Conservation (phyloP, 2,797 vertebrate genomes). For the Microcaecilia unicolor region DNA sequence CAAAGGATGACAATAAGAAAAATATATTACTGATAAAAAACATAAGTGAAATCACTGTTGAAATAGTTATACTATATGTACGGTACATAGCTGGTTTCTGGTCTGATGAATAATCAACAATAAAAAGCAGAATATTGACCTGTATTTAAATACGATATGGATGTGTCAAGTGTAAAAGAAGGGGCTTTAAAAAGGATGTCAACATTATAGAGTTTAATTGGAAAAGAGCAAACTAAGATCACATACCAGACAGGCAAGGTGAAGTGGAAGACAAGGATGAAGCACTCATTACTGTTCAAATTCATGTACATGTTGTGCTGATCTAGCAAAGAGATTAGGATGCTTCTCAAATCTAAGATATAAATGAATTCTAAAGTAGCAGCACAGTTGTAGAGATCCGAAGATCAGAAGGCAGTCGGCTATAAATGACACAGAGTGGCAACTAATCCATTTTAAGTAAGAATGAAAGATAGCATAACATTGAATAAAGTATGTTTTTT, state of each 20-base stretch:
- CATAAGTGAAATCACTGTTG: no score
- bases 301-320: not conserved
- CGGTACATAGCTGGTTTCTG: no score
- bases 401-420: constrained; percentile 13
- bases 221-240: constrained; percentile 1
- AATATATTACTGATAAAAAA: no score
- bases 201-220: not conserved
- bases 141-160: no score
- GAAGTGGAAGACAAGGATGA: not conserved
- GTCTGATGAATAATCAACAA: no score
- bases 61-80: no score
- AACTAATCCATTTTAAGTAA: constrained; percentile 4
- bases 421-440: constrained; percentile 1
- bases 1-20: no score
- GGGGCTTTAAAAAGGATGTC: not conserved
- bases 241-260: not conserved
- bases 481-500: not conserved
- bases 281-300: constrained; percentile 11
- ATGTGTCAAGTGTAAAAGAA: not conserved
- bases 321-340: constrained; percentile 4
- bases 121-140: constrained; percentile 2
- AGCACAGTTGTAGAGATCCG: not conserved
- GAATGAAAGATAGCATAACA: not conserved
- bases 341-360: constrained; percentile 6
- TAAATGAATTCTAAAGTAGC: constrained; percentile 2